Conservation (phyloP, 30 jellyfish, hydroid and myxozoan genomes). For the Nemopilema nomurai region DNA sequence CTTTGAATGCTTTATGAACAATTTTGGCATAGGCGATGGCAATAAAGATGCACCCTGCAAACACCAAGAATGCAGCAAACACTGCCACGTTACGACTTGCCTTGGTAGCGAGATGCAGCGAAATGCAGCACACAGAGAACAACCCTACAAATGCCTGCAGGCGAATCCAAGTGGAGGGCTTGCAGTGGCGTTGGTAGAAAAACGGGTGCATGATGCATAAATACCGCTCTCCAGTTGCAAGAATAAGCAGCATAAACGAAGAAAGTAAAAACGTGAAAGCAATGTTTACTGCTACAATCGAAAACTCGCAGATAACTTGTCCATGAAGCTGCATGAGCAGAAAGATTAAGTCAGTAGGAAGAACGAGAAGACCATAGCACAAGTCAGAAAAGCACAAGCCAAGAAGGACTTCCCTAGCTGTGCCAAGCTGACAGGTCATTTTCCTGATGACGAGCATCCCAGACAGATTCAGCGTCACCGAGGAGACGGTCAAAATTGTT, state of each 20-base stretch:
- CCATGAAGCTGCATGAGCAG: slow-evolving; percentile 7
- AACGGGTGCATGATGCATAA: slow-evolving; percentile 20
- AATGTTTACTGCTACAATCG: not conserved
- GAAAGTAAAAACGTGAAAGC: not conserved
- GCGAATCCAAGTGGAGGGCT: not conserved
- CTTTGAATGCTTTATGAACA: not conserved
- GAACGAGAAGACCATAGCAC: not conserved
- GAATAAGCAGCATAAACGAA: slow-evolving; percentile 4
- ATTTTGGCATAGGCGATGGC: not conserved
- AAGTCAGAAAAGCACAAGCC: slow-evolving; percentile 10
- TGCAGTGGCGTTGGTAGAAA: not conserved
- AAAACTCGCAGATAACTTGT: not conserved
- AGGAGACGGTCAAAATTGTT: not conserved
- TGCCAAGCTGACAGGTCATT: slow-evolving; percentile 2
- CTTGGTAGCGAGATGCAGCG: not conserved
- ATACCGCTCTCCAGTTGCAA: slow-evolving; percentile 42
- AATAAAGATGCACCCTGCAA: not conserved
- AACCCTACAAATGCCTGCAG: slow-evolving; percentile 8
- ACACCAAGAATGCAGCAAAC: not conserved
- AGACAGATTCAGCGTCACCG: slow-evolving; percentile 9
- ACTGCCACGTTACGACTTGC: not conserved
- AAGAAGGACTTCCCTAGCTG: slow-evolving; percentile 10
- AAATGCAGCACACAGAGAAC: not conserved
- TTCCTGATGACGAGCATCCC: slow-evolving; percentile 5
- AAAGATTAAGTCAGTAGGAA: slow-evolving; percentile 1